These are phyloP conservation scores for Euplagia quadripunctaria DNA, from an alignment of 2,888 invertebrate species.

Conservation along the genomic window DNA sequence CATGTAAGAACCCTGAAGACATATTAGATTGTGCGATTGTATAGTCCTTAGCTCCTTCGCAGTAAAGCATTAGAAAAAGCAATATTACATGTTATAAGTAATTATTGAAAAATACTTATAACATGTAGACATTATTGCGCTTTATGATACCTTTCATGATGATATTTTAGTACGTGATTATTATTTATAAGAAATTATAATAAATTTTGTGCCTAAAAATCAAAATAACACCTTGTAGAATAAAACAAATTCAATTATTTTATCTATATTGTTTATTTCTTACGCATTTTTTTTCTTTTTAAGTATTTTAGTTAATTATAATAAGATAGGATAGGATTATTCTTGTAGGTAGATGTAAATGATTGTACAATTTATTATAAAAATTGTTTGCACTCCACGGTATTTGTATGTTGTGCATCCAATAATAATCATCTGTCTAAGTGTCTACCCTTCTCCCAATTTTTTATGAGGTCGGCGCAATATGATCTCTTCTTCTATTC, in stretches of 20 bases:
- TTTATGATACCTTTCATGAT: background rate
- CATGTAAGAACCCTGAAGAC: background rate
- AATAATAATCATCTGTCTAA: no score
- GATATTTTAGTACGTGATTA: background rate
- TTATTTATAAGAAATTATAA: background rate
- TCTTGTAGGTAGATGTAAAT: background rate
- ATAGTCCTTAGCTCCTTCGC: background rate
- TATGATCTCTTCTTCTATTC: no score
- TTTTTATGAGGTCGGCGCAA: no score
- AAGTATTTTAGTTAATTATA: background rate
- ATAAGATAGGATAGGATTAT: background rate
- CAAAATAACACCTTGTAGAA: no score
- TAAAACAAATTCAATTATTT: background rate
- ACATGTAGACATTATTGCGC: background rate
- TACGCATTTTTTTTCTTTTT: background rate
- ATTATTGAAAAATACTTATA: background rate
- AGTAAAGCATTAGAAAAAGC: background rate
- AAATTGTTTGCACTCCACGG: background rate
- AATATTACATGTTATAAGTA: background rate
- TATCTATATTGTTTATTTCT: background rate
- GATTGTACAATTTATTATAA: constrained; percentile 6
- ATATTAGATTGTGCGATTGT: background rate
- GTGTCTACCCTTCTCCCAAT: no score
- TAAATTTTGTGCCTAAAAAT: background rate
- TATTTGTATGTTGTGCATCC: no score